Conservation (phyloP, 2,113 vertebrate species). For the Oophaga pumilio region DNA sequence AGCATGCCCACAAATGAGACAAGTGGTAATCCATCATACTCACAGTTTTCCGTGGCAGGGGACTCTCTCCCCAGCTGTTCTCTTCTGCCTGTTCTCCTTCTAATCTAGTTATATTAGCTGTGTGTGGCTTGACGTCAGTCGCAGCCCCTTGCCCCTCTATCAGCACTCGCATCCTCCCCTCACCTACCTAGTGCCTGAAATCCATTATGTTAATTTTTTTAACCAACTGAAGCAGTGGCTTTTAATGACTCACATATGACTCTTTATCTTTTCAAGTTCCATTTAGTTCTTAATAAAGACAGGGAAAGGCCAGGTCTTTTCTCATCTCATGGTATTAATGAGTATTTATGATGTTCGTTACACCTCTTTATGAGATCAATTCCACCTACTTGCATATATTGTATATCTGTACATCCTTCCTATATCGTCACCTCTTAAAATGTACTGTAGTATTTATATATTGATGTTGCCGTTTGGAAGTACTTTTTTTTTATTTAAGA, state of each 20-base stretch:
- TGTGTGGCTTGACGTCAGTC: slow-evolving; percentile 66
- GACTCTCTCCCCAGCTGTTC: slow-evolving; percentile 43
- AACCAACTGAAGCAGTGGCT: slow-evolving; percentile 62
- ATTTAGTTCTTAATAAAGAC: slow-evolving; percentile 48
- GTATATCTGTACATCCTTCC: not conserved
- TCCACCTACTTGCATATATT: not conserved
- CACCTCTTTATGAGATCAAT: slow-evolving; percentile 7
- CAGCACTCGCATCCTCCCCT: slow-evolving; percentile 61
- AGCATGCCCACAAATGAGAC: no score
- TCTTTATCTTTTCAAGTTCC: slow-evolving; percentile 52
- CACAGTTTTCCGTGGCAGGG: slow-evolving; percentile 52
- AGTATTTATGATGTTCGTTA: slow-evolving; percentile 19
- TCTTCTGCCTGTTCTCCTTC: slow-evolving; percentile 29
- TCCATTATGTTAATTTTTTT: slow-evolving; percentile 56
- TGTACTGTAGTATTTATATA: not conserved
- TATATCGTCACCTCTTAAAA: not conserved
- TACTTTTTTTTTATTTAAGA: not conserved
- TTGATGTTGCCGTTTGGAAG: not conserved
- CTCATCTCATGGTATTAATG: slow-evolving; percentile 41
- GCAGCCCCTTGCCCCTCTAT: slow-evolving; percentile 58
- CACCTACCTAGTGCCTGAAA: slow-evolving; percentile 63
- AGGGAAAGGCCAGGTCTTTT: slow-evolving; percentile 35
- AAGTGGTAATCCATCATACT: slow-evolving; percentile 55
- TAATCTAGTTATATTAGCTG: slow-evolving; percentile 64
- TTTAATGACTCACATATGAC: slow-evolving; percentile 60